These are phyloP conservation scores for Physeter macrocephalus DNA, from an alignment of 2,113 vertebrate species.

Conservation along the genomic window DNA sequence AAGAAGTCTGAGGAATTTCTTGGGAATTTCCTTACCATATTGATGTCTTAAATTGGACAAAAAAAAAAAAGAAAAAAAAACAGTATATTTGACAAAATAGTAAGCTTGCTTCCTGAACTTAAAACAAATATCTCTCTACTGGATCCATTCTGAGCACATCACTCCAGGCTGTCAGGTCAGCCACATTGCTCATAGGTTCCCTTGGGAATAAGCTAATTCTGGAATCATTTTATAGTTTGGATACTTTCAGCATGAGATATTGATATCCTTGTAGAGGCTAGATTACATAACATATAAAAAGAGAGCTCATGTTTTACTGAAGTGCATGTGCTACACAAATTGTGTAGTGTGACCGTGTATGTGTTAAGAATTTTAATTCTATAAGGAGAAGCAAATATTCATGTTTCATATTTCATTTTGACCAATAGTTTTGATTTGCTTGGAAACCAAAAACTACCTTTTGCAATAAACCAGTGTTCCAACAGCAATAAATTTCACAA, in stretches of 20 bases:
- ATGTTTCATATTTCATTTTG: constrained; percentile 6
- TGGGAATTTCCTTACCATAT: background rate
- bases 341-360: background rate
- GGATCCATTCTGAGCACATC: background rate
- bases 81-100: background rate
- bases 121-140: background rate
- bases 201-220: constrained; percentile 6
- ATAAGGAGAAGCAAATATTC: background rate
- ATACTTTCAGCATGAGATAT: background rate
- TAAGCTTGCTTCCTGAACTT: background rate
- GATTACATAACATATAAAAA: background rate
- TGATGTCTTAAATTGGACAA: background rate
- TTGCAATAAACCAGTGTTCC: constrained; percentile 1
- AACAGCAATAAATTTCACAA: background rate
- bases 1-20: background rate
- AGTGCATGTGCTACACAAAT: background rate
- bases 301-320: background rate
- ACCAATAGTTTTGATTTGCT: background rate
- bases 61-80: too few relatives aligned
- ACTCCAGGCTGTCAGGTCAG: background rate
- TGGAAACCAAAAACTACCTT: background rate
- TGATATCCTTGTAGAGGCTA: background rate
- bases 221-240: constrained; percentile 21
- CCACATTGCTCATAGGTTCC: background rate
- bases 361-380: constrained; percentile 35